Percentiles rank a stretch among this genome's conserved stretches.
These are phyloP conservation scores for Phrynosoma platyrhinos DNA, from an alignment of 2,113 vertebrate species.

Conservation along the genomic window DNA sequence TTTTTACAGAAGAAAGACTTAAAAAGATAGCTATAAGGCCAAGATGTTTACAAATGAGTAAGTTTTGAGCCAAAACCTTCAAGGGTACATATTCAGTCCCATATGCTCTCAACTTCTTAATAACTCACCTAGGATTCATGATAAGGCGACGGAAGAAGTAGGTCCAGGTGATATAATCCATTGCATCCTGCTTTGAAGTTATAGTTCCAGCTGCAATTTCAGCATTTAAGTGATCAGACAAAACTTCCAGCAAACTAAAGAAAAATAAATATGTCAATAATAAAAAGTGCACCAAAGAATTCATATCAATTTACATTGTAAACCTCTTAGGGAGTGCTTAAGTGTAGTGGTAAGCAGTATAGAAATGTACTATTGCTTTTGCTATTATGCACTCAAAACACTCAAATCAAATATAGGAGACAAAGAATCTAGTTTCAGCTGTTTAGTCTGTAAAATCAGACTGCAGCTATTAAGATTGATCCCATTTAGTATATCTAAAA, in stretches of 20 bases:
- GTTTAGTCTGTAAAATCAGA: background rate
- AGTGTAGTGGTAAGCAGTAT: too few species aligned
- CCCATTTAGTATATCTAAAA: background rate
- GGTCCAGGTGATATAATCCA: constrained; percentile 99
- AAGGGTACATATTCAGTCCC: background rate
- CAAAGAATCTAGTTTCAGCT: background rate
- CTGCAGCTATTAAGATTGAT: background rate
- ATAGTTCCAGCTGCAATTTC: constrained; percentile 95
- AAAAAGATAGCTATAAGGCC: too few species aligned
- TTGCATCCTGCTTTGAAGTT: constrained; percentile 96
- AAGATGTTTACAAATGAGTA: background rate
- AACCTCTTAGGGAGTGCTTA: too few species aligned
- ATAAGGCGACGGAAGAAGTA: constrained; percentile 97
- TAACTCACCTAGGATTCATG: constrained; percentile 95
- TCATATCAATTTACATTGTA: background rate
- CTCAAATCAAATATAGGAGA: background rate
- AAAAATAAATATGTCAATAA: constrained; percentile 56
- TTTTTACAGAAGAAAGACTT: too few species aligned
- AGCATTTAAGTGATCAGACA: constrained; percentile 96
- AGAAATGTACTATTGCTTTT: background rate
- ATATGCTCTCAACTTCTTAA: constrained; percentile 27
- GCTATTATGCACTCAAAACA: background rate
- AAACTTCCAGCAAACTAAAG: constrained; percentile 89
- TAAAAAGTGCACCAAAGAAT: constrained; percentile 22
- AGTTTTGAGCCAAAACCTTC: background rate